Evolutionary conservation across 2,888 invertebrate genomes (phyloP), one percentile per base, ranked within the genome.

Genomic region (Tetragonisca angustula): DNA sequence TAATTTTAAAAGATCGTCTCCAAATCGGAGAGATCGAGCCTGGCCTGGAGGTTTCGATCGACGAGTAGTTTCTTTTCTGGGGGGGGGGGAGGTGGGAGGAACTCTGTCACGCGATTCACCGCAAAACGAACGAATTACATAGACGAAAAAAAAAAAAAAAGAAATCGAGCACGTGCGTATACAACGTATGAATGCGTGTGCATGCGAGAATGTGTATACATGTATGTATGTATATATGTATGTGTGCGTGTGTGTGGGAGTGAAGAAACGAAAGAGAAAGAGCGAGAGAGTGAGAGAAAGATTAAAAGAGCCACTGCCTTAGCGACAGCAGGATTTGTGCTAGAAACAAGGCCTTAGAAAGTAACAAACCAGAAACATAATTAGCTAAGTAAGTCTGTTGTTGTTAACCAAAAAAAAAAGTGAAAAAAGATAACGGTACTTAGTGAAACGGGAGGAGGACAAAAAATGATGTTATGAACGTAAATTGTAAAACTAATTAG

Each of bases 351-450:
- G 92, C 92, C 92, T 92, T 92, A 92, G 92, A 91, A 92, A 91
- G 90, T 92, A 92, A 92, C 88, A 91, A 92, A 92, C 84, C 88
- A 92, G 92, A 92, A 93, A 92, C 92, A 93, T 92, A 92, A 92
- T 88, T 93, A 92, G 71, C 87, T 89, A 89, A 88, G 89, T 92
- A 92, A 93, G 92, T 89, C 88, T 90, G 90, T 92, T 92, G 90
- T 92, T 92, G 91, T 92, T 92, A 88, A 92, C 83, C 73, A 84
- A 85, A 77, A 82, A 82, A 80, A 83, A 79, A 80, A 64, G 72
- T 75, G 65, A 76, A 83, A 79, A 85, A 75, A 75, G 65, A 80
- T 61, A 78, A 77, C 70, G 81, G 74, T 82, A 84, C 79, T 88
- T 85, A 87, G 84, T 69, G 75, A 79, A 83, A 77, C 69, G 2